These are phyloP conservation scores for Aproaerema taeniolella DNA, from an alignment of 2,888 invertebrate genomes.

Conservation along the genomic window DNA sequence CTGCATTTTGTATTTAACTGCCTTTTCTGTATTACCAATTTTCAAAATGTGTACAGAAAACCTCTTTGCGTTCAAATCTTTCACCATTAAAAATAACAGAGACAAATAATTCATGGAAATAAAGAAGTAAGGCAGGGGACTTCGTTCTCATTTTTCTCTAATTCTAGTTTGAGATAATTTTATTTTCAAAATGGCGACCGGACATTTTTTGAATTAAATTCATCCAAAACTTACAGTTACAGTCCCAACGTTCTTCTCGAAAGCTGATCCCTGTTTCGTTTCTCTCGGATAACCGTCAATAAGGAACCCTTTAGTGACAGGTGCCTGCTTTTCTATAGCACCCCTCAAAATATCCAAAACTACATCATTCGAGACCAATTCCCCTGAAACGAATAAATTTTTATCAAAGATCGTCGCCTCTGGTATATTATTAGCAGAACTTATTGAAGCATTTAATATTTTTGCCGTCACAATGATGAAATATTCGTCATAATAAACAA, in stretches of 20 bases:
- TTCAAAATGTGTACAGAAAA: too few species aligned
- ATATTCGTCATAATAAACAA: not conserved
- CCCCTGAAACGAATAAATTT: constrained; percentile 37
- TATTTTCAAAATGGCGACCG: not conserved
- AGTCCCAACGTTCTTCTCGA: constrained; percentile 85
- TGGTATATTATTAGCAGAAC: not conserved
- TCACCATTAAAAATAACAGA: too few species aligned
- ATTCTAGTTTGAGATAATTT: too few species aligned
- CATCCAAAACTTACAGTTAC: constrained; percentile 40
- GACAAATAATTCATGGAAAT: too few species aligned
- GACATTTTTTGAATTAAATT: not conserved
- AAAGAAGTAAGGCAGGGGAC: too few species aligned
- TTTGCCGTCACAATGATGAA: not conserved
- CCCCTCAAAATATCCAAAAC: constrained; percentile 89
- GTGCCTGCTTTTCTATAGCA: constrained; percentile 87
- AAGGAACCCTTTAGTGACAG: constrained; percentile 91
- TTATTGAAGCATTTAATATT: not conserved
- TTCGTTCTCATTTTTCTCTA: too few species aligned
- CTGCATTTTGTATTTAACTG: too few species aligned
- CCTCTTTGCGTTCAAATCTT: too few species aligned
- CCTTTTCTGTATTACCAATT: too few species aligned
- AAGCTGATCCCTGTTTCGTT: constrained; percentile 87
- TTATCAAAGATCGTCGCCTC: not conserved
- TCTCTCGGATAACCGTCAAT: constrained; percentile 95
- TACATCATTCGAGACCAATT: constrained; percentile 90